Evolutionary conservation across 2,888 invertebrate species (phyloP).

Genomic region (Tipula confusa): DNA sequence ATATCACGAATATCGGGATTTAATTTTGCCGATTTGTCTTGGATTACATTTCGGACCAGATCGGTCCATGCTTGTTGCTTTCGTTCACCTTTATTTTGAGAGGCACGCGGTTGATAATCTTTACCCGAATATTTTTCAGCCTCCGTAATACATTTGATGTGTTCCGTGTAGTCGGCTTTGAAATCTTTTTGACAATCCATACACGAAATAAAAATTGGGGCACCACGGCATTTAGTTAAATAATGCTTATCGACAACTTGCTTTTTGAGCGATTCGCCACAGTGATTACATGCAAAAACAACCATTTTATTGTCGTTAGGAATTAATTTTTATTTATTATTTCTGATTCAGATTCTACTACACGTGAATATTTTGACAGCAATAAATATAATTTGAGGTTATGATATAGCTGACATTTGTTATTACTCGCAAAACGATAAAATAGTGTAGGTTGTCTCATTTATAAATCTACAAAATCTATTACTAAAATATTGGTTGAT

Average conservation of each 20-base stretch:
- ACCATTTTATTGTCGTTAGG: conserved; percentile 74
- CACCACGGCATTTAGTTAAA: conserved; percentile 63
- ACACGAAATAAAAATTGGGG: conserved; percentile 71
- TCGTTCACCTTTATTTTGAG: conserved; percentile 74
- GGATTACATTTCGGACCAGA: conserved; percentile 45
- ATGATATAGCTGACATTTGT: background rate
- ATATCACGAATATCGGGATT: conserved; percentile 55
- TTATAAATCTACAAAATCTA: background rate
- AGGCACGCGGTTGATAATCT: conserved; percentile 64
- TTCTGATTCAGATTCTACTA: no score
- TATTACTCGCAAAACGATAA: background rate
- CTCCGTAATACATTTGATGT: conserved; percentile 82
- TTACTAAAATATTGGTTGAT: background rate
- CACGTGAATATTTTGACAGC: background rate
- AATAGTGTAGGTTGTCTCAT: background rate
- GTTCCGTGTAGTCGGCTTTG: conserved; percentile 70
- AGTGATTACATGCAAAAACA: conserved; percentile 87
- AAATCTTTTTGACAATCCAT: conserved; percentile 91
- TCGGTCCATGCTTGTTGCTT: conserved; percentile 79
- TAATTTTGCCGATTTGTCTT: conserved; percentile 42
- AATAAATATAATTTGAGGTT: background rate
- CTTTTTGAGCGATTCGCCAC: conserved; percentile 88
- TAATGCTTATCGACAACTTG: conserved; percentile 88
- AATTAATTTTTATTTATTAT: no score
- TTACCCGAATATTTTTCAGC: conserved; percentile 85